Evolutionary conservation across 2,797 vertebrate species (phyloP).

Genomic region (Sylvia borin): DNA sequence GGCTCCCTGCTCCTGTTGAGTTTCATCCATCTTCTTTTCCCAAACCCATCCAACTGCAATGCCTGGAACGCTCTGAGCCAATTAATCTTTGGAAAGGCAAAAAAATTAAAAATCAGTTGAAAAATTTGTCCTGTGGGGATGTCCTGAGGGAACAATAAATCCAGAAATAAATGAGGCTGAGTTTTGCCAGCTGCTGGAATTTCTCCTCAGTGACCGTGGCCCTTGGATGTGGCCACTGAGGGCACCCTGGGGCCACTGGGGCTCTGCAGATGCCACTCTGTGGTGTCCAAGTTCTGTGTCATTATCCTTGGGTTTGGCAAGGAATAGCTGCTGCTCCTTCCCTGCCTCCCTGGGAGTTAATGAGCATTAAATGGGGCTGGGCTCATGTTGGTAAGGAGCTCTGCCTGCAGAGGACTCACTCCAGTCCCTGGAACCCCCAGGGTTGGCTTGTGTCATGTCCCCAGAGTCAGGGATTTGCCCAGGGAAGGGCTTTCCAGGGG

Average conservation of each 20-base stretch:
- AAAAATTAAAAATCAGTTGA: neutral
- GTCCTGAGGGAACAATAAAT: neutral
- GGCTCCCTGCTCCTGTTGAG: neutral
- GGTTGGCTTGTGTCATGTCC: rapidly evolving
- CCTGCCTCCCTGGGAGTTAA: neutral
- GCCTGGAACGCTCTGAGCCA: neutral
- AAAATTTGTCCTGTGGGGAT: neutral
- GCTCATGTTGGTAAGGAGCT: neutral
- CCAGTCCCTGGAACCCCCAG: neutral
- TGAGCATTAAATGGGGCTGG: neutral
- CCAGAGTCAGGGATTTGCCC: neutral
- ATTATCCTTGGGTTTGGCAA: neutral
- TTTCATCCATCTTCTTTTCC: neutral
- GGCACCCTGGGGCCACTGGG: neutral
- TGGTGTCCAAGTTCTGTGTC: neutral
- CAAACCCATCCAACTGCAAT: neutral
- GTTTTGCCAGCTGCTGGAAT: neutral
- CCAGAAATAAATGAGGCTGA: neutral
- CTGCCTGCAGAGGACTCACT: neutral
- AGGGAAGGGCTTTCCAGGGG: neutral
- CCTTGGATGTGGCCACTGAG: too few species aligned
- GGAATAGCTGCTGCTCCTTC: neutral
- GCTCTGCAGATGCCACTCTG: neutral
- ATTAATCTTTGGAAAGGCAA: neutral
- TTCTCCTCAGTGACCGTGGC: neutral